Conservation (phyloP, 2,113 vertebrate genomes). For the Gnathochromis pfefferi region DNA sequence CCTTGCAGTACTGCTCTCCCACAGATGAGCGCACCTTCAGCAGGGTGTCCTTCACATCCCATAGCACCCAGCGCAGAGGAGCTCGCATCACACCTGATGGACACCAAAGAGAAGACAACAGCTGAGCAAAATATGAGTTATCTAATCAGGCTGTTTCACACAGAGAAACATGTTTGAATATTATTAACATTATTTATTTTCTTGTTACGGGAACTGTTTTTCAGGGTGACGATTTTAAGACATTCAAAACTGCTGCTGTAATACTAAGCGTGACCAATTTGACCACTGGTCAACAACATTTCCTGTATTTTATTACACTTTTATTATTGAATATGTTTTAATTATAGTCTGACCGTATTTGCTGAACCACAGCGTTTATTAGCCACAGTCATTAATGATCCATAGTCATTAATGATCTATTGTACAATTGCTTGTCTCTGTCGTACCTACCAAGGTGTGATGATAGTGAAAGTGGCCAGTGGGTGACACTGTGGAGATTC, state of each 20-base stretch:
- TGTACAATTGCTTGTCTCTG: neutral
- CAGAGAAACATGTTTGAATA: neutral
- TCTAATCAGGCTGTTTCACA: neutral
- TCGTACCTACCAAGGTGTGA: neutral
- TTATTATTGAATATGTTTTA: neutral
- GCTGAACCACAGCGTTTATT: neutral
- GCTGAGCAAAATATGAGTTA: neutral
- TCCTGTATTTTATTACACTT: neutral
- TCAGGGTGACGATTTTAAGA: neutral
- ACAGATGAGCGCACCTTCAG: conserved; percentile 78
- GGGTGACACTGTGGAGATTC: neutral
- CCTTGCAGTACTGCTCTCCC: conserved; percentile 78
- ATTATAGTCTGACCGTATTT: neutral
- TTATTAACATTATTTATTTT: neutral
- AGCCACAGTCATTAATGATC: neutral
- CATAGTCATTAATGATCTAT: neutral
- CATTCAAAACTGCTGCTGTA: neutral
- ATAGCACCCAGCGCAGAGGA: conserved; percentile 78
- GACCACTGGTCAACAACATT: neutral
- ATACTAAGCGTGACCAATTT: neutral
- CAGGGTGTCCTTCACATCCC: conserved; percentile 91
- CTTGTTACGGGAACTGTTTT: neutral
- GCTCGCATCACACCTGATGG: conserved; percentile 44
- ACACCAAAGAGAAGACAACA: neutral
- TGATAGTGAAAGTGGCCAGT: neutral